These are phyloP conservation scores for Lasiommata megera DNA, from an alignment of 2,888 invertebrate genomes.

Conservation along the genomic window DNA sequence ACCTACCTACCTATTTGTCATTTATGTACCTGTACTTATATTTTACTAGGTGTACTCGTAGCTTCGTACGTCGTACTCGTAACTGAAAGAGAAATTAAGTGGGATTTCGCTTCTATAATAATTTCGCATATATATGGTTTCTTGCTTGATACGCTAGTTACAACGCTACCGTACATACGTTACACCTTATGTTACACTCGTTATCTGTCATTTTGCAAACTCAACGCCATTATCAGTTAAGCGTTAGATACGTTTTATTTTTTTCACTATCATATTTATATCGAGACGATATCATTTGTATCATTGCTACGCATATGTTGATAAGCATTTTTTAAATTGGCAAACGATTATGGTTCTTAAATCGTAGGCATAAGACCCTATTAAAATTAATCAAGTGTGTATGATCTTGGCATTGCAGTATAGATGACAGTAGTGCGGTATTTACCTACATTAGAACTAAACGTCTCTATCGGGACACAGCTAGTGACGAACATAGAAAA, in stretches of 20 bases:
- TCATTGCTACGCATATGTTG: constrained; percentile 63
- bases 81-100: too few relatives aligned
- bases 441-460: not conserved
- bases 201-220: not conserved
- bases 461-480: not conserved
- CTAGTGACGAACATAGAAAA: too few relatives aligned
- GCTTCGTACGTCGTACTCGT: too few relatives aligned
- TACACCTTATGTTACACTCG: too few relatives aligned
- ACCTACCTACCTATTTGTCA: too few relatives aligned
- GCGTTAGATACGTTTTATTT: constrained; percentile 41
- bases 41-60: too few relatives aligned
- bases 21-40: too few relatives aligned
- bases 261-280: constrained; percentile 59
- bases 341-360: constrained; percentile 41
- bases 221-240: not conserved
- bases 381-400: not conserved
- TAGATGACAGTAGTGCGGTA: constrained; percentile 3
- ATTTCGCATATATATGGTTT: too few relatives aligned
- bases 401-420: not conserved
- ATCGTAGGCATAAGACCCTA: constrained; percentile 29
- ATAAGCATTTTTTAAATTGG: constrained; percentile 42
- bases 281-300: constrained; percentile 45
- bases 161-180: too few relatives aligned
- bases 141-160: not conserved
- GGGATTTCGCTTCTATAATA: too few relatives aligned